These are phyloP conservation scores for Notocelia uddmanniana DNA, from an alignment of 2,888 invertebrate species.

Conservation along the genomic window DNA sequence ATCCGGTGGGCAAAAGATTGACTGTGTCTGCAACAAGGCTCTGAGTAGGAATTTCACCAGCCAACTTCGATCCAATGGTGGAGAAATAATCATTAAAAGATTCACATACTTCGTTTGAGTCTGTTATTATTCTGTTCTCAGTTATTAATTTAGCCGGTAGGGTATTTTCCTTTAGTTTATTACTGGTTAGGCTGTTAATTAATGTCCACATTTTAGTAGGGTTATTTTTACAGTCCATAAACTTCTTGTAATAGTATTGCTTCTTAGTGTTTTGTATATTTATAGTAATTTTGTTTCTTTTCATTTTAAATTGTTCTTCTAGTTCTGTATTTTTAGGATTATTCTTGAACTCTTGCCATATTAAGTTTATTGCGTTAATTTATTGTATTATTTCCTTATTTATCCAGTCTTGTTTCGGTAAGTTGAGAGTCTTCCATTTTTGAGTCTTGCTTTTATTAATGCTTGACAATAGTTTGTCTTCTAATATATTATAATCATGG, in stretches of 20 bases:
- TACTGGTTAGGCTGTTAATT: background rate
- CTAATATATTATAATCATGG: background rate
- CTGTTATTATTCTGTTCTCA: background rate
- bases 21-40: background rate
- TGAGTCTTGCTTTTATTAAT: background rate
- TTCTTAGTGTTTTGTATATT: background rate
- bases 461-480: background rate
- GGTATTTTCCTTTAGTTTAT: background rate
- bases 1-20: background rate
- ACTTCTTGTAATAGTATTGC: background rate
- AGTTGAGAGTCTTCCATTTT: background rate
- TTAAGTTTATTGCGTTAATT: background rate
- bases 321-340: background rate
- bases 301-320: background rate
- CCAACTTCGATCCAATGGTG: background rate
- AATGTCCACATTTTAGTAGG: background rate
- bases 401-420: conserved; percentile 2
- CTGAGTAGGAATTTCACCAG: background rate
- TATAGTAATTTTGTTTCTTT: background rate
- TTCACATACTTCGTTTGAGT: background rate
- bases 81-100: background rate
- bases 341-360: background rate
- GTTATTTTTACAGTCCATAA: background rate
- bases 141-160: background rate
- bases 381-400: background rate